Base-by-base conservation (phyloP, 2,888 invertebrate species). In the Ypsolopha scabrella region DNA sequence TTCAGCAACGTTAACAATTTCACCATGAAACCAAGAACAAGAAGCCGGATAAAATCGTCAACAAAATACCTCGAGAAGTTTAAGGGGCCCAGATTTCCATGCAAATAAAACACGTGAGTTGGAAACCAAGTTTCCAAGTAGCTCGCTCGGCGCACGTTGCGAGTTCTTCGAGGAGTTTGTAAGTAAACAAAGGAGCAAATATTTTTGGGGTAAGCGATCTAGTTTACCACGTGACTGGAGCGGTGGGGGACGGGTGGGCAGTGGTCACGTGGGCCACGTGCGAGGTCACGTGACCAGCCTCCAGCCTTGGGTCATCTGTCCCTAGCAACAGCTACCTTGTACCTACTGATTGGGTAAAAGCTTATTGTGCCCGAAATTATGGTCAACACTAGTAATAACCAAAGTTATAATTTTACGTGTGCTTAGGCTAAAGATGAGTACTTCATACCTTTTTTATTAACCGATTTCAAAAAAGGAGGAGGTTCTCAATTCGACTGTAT, bases 101-200 rank as follows among this genome's bases (percentile, higher is more conserved):
- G 68, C 60, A 58, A 58, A 55, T 59, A 57, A 61, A 62, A 67
- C 75, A 79, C 80, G 80, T 79, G 77, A 73, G 62, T 67, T 61
- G 54, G 55, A 62, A 63, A 70, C 63, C 61, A 74, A 80, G 70
- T 80, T 80, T 36, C 6, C 37, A 47, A 14, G 47, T 37, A 72
- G 64, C 76, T 75, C 67, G 64, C 76, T 75, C 67, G 57, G 55
- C 68, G 71, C 78, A 75, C 76, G 80, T 79, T 77, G 71, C 60
- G 62, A n/a, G 11, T 2, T 33, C 33, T 65, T 68, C 69, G 64
- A 70, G 80, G 73, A 68, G 70, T 73, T 75, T 71, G 60, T 50
- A 63, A 58, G 64, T 66, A 75, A 80, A 79, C 66, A 75, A 68
- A 76, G 72, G 66, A 57, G 56, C 52, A 52, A 48, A 52, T 55